Base-by-base conservation (phyloP, 2,113 vertebrate species). In the Myrmecophaga tridactyla region DNA sequence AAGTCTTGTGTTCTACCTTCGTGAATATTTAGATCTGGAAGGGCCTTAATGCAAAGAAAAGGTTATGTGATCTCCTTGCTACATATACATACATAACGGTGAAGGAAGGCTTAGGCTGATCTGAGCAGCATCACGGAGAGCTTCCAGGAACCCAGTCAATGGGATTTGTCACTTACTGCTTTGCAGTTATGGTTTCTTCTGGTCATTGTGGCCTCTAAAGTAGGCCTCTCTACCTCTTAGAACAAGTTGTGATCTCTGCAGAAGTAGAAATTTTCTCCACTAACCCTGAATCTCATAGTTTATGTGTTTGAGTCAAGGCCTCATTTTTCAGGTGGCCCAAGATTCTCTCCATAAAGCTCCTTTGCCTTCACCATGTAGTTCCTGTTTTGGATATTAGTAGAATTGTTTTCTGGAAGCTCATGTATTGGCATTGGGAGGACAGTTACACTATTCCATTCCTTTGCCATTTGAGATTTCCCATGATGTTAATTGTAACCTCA, bases 121-220 rank as follows among this genome's bases (percentile, higher is more conserved):
- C 34, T 58, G 51, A 69, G 31, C 72, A 96, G 95, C n/a, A 95
- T 94, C 95, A 73, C 9, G 96, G 97, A 95, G 48, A 95, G 94
- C 83, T 95, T 94, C 72, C 7, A 10, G 14, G 65, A 48, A 58
- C 9, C n/a, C 48, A 5, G 1, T 23, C 39, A 48, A 4, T 15
- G 27, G 0, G 13, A 11, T 65, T 83, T 53, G 10, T 65, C 11
- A 18, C 58, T 88, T 67, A 36, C n/a, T 41, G 1, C n/a, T 39
- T 39, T 65, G 23, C 21, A 18, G 17, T 56, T 89, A 20, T 41
- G 39, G 25, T 83, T 73, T 75, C 67, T 77, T 81, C 2, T 70
- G 48, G 27, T 67, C 10, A 65, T 39, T 20, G 39, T 27, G 9
- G 41, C 34, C 34, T 72, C 53, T 85, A 65, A 51, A 21, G 20